Evolutionary conservation across 2,888 invertebrate genomes (phyloP), one percentile per base, ranked within the genome.

Genomic region (Hydroisotoma schaefferi): DNA sequence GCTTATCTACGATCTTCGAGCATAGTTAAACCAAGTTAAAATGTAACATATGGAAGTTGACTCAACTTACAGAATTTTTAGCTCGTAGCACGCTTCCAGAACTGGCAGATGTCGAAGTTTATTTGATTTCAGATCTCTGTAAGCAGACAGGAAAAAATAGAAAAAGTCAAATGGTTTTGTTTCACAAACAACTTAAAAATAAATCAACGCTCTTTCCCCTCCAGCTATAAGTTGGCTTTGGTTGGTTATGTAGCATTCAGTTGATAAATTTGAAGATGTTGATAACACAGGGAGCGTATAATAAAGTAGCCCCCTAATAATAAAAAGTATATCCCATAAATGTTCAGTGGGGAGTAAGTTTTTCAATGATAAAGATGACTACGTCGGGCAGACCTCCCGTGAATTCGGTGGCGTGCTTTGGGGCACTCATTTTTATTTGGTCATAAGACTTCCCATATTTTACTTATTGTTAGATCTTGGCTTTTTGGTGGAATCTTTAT

Each of bases 41-140:
- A n/a, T n/a, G n/a, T n/a, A n/a, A n/a, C n/a, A n/a, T n/a, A n/a
- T n/a, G n/a, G n/a, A n/a, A n/a, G n/a, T n/a, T n/a, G n/a, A n/a
- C n/a, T n/a, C 61, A 77, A 86, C 90, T 88, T 80, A 92, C 91
- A 92, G 81, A 75, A 91, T 85, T 76, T 88, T 83, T 75, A 94
- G 85, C 75, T 91, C 87, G 70, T 81, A 81, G 80, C 94, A 95
- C 69, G 82, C 82, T 70, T 80, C 82, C 74, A 94, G 81, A 73
- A 87, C 84, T 48, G 94, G 94, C 74, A 94, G 80, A 61, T 78
- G 78, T 57, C 81, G 81, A 73, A 95, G 80, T 73, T 82, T 82
- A 80, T 94, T 95, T 43, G 88, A 89, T 78, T 92, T 90, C 74
- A 91, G 80, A 78, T 91, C 90, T 75, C 92, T 92, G 81, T 12